A percentile compares a stretch with the other conserved stretches of the same genome.
These are phyloP conservation scores for Gymnoscelis rufifasciata DNA, from an alignment of 2,888 invertebrate genomes.

Conservation along the genomic window DNA sequence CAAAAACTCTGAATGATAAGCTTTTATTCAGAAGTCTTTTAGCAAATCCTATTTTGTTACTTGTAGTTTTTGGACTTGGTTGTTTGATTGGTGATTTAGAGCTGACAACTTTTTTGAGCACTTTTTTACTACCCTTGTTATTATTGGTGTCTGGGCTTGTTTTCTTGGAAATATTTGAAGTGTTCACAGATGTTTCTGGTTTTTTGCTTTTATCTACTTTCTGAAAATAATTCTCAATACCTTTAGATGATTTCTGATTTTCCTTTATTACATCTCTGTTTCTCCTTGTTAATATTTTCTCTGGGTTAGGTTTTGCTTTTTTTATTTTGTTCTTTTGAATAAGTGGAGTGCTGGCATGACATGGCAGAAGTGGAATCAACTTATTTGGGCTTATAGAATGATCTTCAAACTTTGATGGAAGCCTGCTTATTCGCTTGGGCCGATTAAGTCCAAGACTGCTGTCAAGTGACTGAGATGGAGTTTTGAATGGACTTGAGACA, in stretches of 20 bases:
- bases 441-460: slow-evolving; percentile 44
- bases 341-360: slow-evolving; percentile 60
- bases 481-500: slow-evolving; percentile 37
- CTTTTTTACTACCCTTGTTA: slow-evolving; percentile 35
- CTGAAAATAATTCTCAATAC: slow-evolving; percentile 5
- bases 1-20: slow-evolving; percentile 50
- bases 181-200: background rate
- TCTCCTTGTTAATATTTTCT: slow-evolving; percentile 15
- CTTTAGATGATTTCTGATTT: slow-evolving; percentile 9
- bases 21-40: slow-evolving; percentile 37
- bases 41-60: slow-evolving; percentile 13
- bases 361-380: slow-evolving; percentile 51
- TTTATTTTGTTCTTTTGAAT: slow-evolving; percentile 28
- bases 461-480: slow-evolving; percentile 39
- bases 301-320: slow-evolving; percentile 1
- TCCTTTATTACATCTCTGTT: slow-evolving; percentile 19
- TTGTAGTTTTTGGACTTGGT: slow-evolving; percentile 20
- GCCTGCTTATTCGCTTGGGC: slow-evolving; percentile 54
- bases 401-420: slow-evolving; percentile 61
- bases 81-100: slow-evolving; percentile 22
- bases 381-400: slow-evolving; percentile 60
- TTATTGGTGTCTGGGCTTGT: slow-evolving; percentile 48
- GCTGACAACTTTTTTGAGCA: slow-evolving; percentile 10
- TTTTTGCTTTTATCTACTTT: slow-evolving; percentile 6
- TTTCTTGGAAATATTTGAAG: slow-evolving; percentile 23